Evolutionary conservation across 1,140 invertebrate species (phyloP), one percentile per base, ranked within the genome.

Genomic region (Papilio helenus): DNA sequence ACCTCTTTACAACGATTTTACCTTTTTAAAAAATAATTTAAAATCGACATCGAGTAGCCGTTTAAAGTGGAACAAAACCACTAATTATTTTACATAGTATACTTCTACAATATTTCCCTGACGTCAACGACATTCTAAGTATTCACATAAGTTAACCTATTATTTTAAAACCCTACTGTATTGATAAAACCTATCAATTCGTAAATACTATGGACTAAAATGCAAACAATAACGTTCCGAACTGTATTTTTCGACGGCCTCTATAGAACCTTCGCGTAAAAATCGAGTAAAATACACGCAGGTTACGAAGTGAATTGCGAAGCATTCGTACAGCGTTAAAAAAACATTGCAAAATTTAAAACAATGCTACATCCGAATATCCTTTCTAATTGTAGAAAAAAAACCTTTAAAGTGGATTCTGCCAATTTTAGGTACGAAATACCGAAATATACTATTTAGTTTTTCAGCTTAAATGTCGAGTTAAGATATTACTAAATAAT

Each of bases 251-350:
- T 49, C 42, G 42, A 51, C 46, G 44, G 72, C 49, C 49, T 76
- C 16, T 76, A 76, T 29, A 51, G 49, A 18, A 76, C 16, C 26
- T 55, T 49, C n/a, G n/a, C 74, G 51, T 58, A 61, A 20, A 77
- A 77, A 77, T 61, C 76, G 55, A 77, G n/a, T 77, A 77, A 29
- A 77, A 77, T 77, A 77, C 16, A 44, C 29, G 74, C 44, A 61
- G 51, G 76, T 55, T 77, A 65, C 29, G 39, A 55, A 39, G 49
- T 18, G 44, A 61, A 77, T 65, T 58, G 23, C 55, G 16, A 61
- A 20, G 34, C 55, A 55, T 77, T 61, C 20, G 76, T 39, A 23
- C 9, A n/a, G 55, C 51, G 55, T 12, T 61, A 61, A 65, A 77
- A 77, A 77, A 77, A 61, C 46, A 29, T 34, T 49, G 61, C 39